Base-by-base conservation (phyloP, 2,113 vertebrate species). In the Thalassarche chlororhynchos region DNA sequence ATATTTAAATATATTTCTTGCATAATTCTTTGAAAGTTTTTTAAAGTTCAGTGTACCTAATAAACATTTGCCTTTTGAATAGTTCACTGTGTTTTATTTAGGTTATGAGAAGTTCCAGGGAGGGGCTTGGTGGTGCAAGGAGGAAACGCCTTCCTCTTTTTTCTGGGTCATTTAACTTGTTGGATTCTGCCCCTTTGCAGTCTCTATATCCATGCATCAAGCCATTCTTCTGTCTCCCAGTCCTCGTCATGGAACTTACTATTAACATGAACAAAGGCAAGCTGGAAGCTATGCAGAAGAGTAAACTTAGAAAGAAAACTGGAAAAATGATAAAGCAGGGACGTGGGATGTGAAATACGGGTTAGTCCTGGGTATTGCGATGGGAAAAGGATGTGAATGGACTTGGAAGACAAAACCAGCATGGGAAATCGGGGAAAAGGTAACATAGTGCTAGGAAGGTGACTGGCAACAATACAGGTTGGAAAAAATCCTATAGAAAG, bases 11-110 rank as follows among this genome's bases (percentile, higher is more conserved):
- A 94, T 92, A 96, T 64, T 98, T 98, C 96, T 95, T 97, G 95
- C 97, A 87, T 98, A 98, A 96, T 96, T 96, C 84, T 96, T 95
- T 89, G 81, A 57, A 96, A 89, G 12, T 64, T 95, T 97, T 96
- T 98, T 91, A 55, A 97, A 93, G 87, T 97, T 87, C 97, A n/a
- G n/a, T 97, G 93, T 96, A 96, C 82, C 98, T 97, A 98, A 98
- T 98, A 98, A 98, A 97, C 87, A 90, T 93, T 88, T 97, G 95
- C 96, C 94, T 97, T 98, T 98, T 97, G 97, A 98, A 89, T 96
- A 95, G 86, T 86, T 94, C 72, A 40, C 84, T 96, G 77, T 92
- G 75, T 74, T 95, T 92, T 97, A 83, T 97, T 97, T 71, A 13
- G 38, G 21, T 65, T 36, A 24, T n/a, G 42, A 84, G 55, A 80